A percentile compares a stretch with the other conserved stretches of the same genome.
phyloP scores from a whole-genome alignment of 2,113 vertebrate species.

The Pavo muticus region DNA sequence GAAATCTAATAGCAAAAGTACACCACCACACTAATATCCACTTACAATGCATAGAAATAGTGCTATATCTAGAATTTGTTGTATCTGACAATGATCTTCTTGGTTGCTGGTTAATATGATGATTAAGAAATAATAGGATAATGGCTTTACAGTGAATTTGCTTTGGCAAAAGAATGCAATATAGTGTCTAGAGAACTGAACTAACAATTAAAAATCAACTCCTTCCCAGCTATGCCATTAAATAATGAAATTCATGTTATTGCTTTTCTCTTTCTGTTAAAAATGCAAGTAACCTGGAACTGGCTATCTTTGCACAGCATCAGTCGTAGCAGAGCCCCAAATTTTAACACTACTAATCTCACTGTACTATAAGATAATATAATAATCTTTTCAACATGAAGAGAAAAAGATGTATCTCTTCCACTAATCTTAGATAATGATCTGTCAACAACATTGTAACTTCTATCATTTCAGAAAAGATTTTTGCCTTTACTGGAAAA shows the following conservation, averaged over 20 bases:
- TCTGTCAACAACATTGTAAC: background rate
- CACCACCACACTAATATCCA: background rate
- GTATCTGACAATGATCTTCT: background rate
- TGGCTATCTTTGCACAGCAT: background rate
- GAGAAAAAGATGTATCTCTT: background rate
- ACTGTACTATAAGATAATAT: background rate
- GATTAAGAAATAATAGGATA: background rate
- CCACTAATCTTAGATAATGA: background rate
- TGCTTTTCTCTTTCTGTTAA: background rate
- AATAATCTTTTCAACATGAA: background rate
- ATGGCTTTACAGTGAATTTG: background rate
- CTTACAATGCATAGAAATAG: background rate
- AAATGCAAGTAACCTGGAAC: background rate
- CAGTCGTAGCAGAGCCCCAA: background rate
- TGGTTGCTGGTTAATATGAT: background rate
- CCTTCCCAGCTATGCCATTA: rapidly evolving
- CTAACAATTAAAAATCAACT: background rate
- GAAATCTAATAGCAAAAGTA: background rate
- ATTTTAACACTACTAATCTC: background rate
- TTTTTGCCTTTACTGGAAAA: background rate
- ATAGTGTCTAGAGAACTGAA: background rate
- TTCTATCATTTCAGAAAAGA: background rate
- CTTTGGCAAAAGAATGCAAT: background rate
- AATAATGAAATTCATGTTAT: too few relatives aligned
- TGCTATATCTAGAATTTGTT: background rate